Percentiles rank a stretch among this genome's conserved stretches.
These are phyloP conservation scores for Polydrusus tereticollis DNA, from an alignment of 2,888 invertebrate genomes.

Conservation along the genomic window DNA sequence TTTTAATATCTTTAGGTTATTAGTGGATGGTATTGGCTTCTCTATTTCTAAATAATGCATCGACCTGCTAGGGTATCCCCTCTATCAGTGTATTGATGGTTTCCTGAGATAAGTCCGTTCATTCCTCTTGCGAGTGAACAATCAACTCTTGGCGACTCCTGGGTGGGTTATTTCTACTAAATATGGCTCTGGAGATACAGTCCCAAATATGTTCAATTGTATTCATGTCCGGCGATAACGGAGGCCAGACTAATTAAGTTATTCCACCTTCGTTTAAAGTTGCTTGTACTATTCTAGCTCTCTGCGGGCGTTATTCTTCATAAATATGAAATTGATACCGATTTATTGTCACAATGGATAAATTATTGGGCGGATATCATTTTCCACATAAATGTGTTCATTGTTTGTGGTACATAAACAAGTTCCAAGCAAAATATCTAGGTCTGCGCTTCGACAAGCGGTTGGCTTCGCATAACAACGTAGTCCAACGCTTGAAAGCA, in stretches of 20 bases:
- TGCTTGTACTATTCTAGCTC: background rate
- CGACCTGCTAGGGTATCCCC: background rate
- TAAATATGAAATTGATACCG: too few relatives aligned
- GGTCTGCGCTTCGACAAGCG: too few relatives aligned
- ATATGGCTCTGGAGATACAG: background rate
- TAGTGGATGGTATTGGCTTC: background rate
- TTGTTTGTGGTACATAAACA: too few relatives aligned
- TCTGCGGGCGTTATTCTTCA: too few relatives aligned
- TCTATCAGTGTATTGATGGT: background rate
- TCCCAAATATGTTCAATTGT: background rate
- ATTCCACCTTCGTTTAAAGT: background rate
- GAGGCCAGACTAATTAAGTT: background rate
- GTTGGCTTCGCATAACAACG: too few relatives aligned
- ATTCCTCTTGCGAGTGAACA: background rate
- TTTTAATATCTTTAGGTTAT: background rate
- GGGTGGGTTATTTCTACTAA: background rate
- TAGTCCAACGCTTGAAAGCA: too few relatives aligned
- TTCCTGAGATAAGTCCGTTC: background rate
- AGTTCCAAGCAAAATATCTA: too few relatives aligned
- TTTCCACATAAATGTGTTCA: too few relatives aligned
- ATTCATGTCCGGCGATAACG: background rate
- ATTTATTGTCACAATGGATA: too few relatives aligned
- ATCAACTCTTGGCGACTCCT: background rate
- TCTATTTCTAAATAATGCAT: background rate
- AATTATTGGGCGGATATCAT: too few relatives aligned